A percentile compares a stretch with the other conserved stretches of the same genome.
These are phyloP conservation scores for Piprites chloris DNA, from an alignment of 2,113 vertebrate genomes.

Conservation along the genomic window DNA sequence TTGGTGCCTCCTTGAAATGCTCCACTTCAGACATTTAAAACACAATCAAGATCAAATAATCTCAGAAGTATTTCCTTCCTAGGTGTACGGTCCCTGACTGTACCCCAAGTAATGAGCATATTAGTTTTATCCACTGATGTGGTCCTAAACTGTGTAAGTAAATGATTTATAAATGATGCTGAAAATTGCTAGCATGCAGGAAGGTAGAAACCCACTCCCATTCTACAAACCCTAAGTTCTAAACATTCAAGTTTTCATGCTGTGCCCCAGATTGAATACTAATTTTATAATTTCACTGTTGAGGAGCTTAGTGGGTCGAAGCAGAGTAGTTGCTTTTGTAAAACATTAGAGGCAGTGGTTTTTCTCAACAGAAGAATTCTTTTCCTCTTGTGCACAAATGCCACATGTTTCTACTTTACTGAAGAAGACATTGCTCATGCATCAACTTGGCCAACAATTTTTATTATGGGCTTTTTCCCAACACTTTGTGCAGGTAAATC, in stretches of 20 bases:
- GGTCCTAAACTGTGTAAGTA: neutral
- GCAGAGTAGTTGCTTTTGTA: neutral
- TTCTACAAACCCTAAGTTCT: neutral
- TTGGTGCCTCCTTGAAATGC: neutral
- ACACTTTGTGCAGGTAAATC: neutral
- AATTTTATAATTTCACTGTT: neutral
- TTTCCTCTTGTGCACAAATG: neutral
- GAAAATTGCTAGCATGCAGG: neutral
- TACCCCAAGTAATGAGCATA: neutral
- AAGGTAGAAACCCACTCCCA: neutral
- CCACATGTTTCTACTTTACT: neutral
- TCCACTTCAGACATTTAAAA: neutral
- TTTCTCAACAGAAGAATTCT: neutral
- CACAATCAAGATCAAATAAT: neutral
- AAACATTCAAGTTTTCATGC: neutral
- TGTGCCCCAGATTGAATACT: neutral
- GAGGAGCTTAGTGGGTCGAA: neutral
- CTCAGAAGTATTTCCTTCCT: neutral
- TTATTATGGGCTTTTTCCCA: neutral
- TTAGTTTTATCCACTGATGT: neutral
- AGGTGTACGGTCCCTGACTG: neutral
- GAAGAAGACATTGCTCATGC: neutral
- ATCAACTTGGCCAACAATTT: neutral
- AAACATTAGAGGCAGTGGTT: neutral
- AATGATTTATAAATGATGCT: neutral